Evolutionary conservation across 92 coral and sea anemone species (phyloP).

Genomic region (Heteractis magnifica): DNA sequence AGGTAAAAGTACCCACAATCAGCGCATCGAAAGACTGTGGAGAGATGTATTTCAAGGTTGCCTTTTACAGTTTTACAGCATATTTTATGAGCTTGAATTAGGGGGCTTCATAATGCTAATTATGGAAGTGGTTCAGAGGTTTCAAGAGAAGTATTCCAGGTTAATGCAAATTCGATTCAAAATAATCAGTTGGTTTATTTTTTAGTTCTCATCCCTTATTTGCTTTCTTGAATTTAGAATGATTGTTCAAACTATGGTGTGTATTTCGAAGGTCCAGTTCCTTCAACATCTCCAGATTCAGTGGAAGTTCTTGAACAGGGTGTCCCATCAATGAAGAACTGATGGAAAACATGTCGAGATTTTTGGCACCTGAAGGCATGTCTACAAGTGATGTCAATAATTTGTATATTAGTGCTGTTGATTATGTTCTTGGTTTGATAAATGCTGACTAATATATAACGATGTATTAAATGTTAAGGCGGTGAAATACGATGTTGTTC

Average conservation of each 20-base stretch:
- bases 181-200: background rate
- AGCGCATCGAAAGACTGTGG: slow-evolving; percentile 52
- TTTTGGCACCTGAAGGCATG: slow-evolving; percentile 18
- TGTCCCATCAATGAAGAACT: slow-evolving; percentile 49
- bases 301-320: slow-evolving; percentile 61
- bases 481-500: too few species aligned
- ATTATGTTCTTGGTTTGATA: slow-evolving; percentile 17
- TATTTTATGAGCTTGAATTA: slow-evolving; percentile 42
- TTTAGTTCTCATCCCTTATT: background rate
- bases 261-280: slow-evolving; percentile 64
- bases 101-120: too few species aligned
- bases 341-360: slow-evolving; percentile 32
- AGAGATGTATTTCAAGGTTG: slow-evolving; percentile 55
- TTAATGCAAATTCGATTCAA: background rate
- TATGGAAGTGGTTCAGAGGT: background rate
- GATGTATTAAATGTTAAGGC: too few species aligned
- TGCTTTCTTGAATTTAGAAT: slow-evolving; percentile 23
- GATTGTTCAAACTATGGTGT: slow-evolving; percentile 57
- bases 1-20: background rate
- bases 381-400: slow-evolving; percentile 22
- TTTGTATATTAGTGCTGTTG: slow-evolving; percentile 19
- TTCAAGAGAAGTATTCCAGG: background rate
- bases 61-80: slow-evolving; percentile 40
- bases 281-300: slow-evolving; percentile 44
- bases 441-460: background rate